Evolutionary conservation across 2,888 invertebrate species (phyloP), one percentile per base, ranked within the genome.

Genomic region (Phyllotreta cruciferae): DNA sequence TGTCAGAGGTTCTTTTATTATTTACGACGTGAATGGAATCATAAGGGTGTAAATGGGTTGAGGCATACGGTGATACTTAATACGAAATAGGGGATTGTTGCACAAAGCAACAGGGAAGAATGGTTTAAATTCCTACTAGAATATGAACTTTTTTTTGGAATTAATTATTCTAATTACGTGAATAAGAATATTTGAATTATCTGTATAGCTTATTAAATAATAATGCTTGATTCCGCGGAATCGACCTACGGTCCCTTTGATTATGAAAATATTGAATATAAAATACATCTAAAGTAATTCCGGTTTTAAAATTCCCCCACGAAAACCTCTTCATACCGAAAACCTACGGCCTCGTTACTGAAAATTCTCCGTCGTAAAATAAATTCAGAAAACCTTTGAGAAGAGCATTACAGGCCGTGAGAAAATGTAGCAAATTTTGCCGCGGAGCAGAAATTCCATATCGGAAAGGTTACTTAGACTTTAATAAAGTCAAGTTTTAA

Each of bases 401-500:
- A 41, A 9, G 60, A 45, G 39, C 47, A 60, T 55, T 60, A 60
- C 60, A 44, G 36, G 53, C 57, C 57, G 45, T 63, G 58, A 41
- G 47, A 58, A 63, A 63, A 58, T 54, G 44, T 63, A 63, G 58
- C 63, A 49, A 63, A 63, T 58, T 63, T 58, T 54, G 47, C 54
- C 47, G 45, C 54, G 45, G 39, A 50, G 56, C 42, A 60, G 60
- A 60, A 55, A 53, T 56, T 45, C 53, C 63, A 54, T 60, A 63
- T 56, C 63, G 56, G 47, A 60, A 63, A 63, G 60, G 63, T 63
- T 66, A 63, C 63, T 63, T 58, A 60, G 49, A 54, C 56, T 60
- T 63, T 67, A 69, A 67, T 66, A 68, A 68, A 67, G 64, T 66
- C 67, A 69, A 69, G 66, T 68, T 66, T 66, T 58, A 69, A 66